phyloP scores from a whole-genome alignment of 2,113 vertebrate species.

The Typhlomys cinereus region DNA sequence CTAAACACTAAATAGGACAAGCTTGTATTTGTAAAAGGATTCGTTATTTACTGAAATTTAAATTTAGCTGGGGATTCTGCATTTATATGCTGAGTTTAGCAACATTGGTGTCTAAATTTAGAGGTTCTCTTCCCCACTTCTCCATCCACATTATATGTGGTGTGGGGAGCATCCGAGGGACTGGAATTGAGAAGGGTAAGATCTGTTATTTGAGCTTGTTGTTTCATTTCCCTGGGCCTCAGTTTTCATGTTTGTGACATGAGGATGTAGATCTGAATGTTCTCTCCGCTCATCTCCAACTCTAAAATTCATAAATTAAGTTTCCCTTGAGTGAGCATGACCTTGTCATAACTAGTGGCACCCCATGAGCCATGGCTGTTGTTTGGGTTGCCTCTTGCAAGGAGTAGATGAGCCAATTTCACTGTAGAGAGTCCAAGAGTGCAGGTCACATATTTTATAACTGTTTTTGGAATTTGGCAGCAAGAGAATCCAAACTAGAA shows the following conservation, averaged over 20 bases:
- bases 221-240: background rate
- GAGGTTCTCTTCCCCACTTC: background rate
- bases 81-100: constrained; percentile 27
- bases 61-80: background rate
- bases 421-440: constrained; percentile 15
- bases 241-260: background rate
- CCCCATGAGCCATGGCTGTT: background rate
- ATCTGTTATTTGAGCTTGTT: background rate
- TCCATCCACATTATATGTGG: background rate
- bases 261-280: background rate
- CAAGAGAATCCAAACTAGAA: constrained; percentile 29
- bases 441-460: constrained; percentile 56
- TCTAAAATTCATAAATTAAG: background rate
- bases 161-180: background rate
- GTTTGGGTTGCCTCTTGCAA: background rate
- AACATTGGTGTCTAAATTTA: background rate
- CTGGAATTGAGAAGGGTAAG: background rate
- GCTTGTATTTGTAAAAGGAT: background rate
- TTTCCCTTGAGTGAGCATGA: background rate
- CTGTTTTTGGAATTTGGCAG: constrained; percentile 55
- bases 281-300: background rate
- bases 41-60: constrained; percentile 32
- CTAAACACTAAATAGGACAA: background rate
- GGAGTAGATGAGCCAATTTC: background rate
- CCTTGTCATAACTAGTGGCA: background rate